Evolutionary conservation across 2,797 vertebrate species (phyloP).

Genomic region (Champsocephalus gunnari): DNA sequence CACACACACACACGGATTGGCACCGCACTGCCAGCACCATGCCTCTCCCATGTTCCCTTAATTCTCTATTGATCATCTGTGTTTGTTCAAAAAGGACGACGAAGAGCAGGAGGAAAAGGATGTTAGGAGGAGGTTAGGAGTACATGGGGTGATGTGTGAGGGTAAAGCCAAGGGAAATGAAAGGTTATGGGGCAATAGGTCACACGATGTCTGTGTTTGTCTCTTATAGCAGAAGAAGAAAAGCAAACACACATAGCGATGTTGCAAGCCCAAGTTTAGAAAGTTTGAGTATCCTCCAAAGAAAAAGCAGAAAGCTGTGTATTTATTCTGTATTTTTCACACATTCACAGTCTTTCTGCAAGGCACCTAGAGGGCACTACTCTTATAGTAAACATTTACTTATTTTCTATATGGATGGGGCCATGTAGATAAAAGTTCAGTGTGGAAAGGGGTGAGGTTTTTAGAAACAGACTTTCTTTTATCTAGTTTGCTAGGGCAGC

Average conservation of each 20-base stretch:
- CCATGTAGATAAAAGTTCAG: not conserved
- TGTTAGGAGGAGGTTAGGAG: slow-evolving; percentile 11
- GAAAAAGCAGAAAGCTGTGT: slow-evolving; percentile 8
- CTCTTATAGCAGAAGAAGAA: slow-evolving; percentile 38
- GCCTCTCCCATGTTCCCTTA: slow-evolving; percentile 52
- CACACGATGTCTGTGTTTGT: slow-evolving; percentile 38
- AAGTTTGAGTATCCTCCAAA: slow-evolving; percentile 24
- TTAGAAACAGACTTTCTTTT: not conserved
- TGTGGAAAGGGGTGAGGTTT: not conserved
- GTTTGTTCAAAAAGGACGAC: slow-evolving; percentile 60
- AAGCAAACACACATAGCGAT: slow-evolving; percentile 12
- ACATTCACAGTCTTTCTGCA: not conserved
- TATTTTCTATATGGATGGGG: not conserved
- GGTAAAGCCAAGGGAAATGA: slow-evolving; percentile 52
- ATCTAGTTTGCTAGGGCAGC: not conserved
- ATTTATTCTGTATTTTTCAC: not conserved
- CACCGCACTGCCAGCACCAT: slow-evolving; percentile 48
- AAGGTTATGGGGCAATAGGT: slow-evolving; percentile 66
- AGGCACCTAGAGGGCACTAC: not conserved
- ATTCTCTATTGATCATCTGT: slow-evolving; percentile 64
- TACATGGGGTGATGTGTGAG: slow-evolving; percentile 37
- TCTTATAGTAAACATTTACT: not conserved
- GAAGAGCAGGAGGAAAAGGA: slow-evolving; percentile 27
- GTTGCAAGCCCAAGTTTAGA: slow-evolving; percentile 38
- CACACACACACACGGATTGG: slow-evolving; percentile 37